Conservation (phyloP, 1,140 invertebrate species). For the Theocolax elegans region DNA sequence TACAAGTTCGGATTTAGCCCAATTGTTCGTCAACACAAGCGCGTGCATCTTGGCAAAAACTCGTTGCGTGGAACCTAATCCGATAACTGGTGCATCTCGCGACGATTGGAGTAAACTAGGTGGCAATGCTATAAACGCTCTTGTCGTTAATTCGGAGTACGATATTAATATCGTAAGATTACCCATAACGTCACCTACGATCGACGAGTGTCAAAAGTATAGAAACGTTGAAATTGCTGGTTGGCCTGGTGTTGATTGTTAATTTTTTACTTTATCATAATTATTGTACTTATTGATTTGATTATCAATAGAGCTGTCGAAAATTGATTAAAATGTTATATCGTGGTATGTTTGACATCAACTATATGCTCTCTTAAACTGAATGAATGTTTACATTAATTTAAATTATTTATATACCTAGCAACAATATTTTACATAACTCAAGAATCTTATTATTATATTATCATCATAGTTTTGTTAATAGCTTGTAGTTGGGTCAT, state of each 20-base stretch:
- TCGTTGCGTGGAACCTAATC: slow-evolving; percentile 52
- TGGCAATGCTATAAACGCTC: slow-evolving; percentile 51
- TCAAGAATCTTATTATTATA: too few relatives aligned
- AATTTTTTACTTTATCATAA: too few relatives aligned
- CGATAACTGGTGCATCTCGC: slow-evolving; percentile 55
- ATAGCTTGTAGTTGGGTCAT: too few relatives aligned
- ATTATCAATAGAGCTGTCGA: too few relatives aligned
- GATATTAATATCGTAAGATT: slow-evolving; percentile 58
- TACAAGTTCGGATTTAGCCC: slow-evolving; percentile 47
- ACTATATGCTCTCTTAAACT: too few relatives aligned
- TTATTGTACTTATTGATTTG: too few relatives aligned
- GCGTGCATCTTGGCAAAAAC: slow-evolving; percentile 59
- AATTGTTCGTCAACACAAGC: slow-evolving; percentile 57
- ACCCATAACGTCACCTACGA: slow-evolving; percentile 47
- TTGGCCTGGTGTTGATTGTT: slow-evolving; percentile 57
- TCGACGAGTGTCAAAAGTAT: slow-evolving; percentile 57
- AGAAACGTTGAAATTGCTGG: slow-evolving; percentile 52
- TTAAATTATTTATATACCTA: too few relatives aligned
- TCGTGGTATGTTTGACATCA: too few relatives aligned
- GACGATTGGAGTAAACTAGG: slow-evolving; percentile 48
- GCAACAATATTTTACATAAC: too few relatives aligned
- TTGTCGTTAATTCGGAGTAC: slow-evolving; percentile 58
- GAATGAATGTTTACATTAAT: too few relatives aligned
- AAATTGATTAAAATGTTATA: too few relatives aligned
- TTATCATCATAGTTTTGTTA: too few relatives aligned